A percentile compares a stretch with the other conserved stretches of the same genome.
Evolutionary conservation across 2,797 vertebrate genomes (phyloP).

Genomic region (Syndactyla subalaris): DNA sequence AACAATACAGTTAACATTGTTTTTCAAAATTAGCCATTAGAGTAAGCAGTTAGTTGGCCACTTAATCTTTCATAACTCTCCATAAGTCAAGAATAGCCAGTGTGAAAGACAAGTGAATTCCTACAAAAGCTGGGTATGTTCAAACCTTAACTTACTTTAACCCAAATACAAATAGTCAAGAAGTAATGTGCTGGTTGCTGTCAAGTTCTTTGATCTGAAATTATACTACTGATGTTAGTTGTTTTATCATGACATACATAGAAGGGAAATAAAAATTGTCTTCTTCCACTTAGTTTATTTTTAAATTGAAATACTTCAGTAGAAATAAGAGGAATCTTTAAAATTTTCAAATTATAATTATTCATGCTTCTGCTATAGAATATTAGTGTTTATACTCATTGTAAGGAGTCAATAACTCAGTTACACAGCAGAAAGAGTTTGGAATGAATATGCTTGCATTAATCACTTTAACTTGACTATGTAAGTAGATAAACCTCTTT

Average conservation of each 20-base stretch:
- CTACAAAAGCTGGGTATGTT: not conserved
- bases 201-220: not conserved
- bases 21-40: not conserved
- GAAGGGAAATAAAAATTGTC: not conserved
- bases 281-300: not conserved
- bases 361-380: not conserved
- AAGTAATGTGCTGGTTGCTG: not conserved
- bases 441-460: not conserved
- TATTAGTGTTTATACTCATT: not conserved
- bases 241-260: not conserved
- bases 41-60: not conserved
- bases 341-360: not conserved
- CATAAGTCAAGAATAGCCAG: not conserved
- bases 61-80: not conserved
- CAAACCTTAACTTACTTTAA: not conserved
- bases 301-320: not conserved
- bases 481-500: slow-evolving; percentile 40
- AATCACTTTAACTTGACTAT: slow-evolving; percentile 33
- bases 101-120: not conserved
- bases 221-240: not conserved
- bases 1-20: not conserved
- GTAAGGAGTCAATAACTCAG: not conserved
- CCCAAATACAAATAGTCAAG: not conserved
- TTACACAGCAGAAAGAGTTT: not conserved
- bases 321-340: not conserved